A percentile compares a stretch with the other conserved stretches of the same genome.
These are phyloP conservation scores for Eurytoma adleriae DNA, from an alignment of 2,888 invertebrate genomes.

Conservation along the genomic window DNA sequence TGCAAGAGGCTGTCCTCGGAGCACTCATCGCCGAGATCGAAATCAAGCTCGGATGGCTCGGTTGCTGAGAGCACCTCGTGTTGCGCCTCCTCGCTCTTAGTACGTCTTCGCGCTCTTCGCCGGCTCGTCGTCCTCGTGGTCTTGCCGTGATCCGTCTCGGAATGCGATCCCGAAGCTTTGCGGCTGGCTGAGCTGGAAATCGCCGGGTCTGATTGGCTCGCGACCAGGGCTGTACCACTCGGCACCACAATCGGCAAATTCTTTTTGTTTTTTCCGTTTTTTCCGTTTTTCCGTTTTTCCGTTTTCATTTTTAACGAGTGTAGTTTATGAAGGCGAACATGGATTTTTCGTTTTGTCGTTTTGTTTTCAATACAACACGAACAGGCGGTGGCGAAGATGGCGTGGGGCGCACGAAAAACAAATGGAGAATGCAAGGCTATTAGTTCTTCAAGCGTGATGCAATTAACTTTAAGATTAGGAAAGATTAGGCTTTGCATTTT, in stretches of 20 bases:
- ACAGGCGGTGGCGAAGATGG: constrained; percentile 50
- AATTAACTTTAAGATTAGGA: constrained; percentile 14
- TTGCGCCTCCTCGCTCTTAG: constrained; percentile 37
- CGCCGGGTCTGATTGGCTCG: constrained; percentile 73
- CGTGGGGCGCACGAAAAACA: constrained; percentile 50
- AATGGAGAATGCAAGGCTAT: constrained; percentile 42
- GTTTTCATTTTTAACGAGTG: constrained; percentile 25
- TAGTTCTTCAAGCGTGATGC: constrained; percentile 44
- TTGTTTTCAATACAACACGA: constrained; percentile 28
- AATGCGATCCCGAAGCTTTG: constrained; percentile 31
- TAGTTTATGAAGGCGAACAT: constrained; percentile 20
- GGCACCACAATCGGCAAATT: constrained; percentile 66
- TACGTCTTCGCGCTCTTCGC: constrained; percentile 35
- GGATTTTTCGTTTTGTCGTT: constrained; percentile 11
- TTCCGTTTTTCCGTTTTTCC: constrained; percentile 40
- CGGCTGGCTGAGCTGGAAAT: constrained; percentile 71
- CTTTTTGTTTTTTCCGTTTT: constrained; percentile 52
- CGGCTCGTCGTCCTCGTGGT: constrained; percentile 19
- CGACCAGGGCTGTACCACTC: constrained; percentile 61
- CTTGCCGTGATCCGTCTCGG: constrained; percentile 33
- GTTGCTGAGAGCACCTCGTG: not conserved
- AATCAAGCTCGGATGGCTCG: not conserved
- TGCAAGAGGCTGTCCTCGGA: constrained; percentile 16
- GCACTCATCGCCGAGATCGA: not conserved
- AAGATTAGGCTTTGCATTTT: no score